Evolutionary conservation across 2,113 vertebrate species (phyloP).

Genomic region (Cynoglossus semilaevis): DNA sequence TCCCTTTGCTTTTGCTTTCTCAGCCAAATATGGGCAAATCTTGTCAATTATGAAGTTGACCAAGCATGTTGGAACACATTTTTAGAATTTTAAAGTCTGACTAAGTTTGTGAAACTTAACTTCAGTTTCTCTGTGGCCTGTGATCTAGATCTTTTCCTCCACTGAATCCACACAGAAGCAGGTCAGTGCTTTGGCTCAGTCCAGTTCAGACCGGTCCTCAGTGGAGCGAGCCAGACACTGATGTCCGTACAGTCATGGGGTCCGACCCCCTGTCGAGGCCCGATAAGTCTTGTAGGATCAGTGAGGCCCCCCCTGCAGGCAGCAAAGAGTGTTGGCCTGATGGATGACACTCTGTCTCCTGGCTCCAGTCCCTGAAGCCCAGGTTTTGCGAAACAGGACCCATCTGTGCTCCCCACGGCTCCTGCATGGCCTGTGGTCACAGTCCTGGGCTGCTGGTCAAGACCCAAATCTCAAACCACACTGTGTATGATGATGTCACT

Average conservation of each 20-base stretch:
- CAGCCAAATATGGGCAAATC: no score
- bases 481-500: constrained; percentile 12
- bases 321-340: constrained; percentile 62
- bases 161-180: no score
- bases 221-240: constrained; percentile 65
- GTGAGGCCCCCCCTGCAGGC: constrained; percentile 57
- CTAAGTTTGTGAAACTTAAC: no score
- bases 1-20: no score
- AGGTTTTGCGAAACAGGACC: constrained; percentile 49
- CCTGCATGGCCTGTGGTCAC: constrained; percentile 53
- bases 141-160: no score
- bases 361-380: constrained; percentile 52
- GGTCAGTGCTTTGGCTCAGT: no score
- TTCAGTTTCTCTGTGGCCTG: no score
- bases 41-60: no score
- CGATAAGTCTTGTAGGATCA: constrained; percentile 75
- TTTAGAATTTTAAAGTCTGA: no score
- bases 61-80: no score
- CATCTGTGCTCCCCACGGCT: constrained; percentile 70
- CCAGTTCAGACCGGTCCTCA: constrained; percentile 21
- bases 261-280: constrained; percentile 62
- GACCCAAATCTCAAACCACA: constrained; percentile 42
- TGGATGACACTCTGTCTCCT: constrained; percentile 71
- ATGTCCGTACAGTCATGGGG: constrained; percentile 66
- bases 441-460: constrained; percentile 50